These are phyloP conservation scores for Tyrannus savana DNA, from an alignment of 2,113 vertebrate genomes.

Conservation along the genomic window DNA sequence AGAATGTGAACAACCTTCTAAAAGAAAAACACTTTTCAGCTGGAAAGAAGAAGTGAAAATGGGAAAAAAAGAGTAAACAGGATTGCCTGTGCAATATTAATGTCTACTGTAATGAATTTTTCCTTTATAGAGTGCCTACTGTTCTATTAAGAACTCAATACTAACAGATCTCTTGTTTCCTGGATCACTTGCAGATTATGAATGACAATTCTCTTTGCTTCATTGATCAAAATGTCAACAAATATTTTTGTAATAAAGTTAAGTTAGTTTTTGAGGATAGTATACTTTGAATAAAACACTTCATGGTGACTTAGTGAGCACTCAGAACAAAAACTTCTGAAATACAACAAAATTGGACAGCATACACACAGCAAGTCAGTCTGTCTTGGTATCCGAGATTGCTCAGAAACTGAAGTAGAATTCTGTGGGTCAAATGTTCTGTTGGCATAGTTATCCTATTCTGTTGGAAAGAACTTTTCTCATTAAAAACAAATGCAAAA, in stretches of 20 bases:
- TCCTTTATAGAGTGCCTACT: not conserved
- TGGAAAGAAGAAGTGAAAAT: not conserved
- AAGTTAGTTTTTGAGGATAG: not conserved
- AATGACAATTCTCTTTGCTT: not conserved
- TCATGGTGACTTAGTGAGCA: not conserved
- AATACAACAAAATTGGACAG: not conserved
- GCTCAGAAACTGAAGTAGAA: not conserved
- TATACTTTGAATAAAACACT: not conserved
- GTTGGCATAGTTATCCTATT: not conserved
- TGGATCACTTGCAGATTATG: not conserved
- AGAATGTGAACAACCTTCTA: not conserved
- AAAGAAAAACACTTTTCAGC: not conserved
- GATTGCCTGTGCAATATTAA: not conserved
- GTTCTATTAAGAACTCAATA: not conserved
- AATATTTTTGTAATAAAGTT: not conserved
- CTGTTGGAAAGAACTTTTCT: not conserved
- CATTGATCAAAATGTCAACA: not conserved
- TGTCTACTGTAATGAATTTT: not conserved
- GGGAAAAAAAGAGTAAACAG: not conserved
- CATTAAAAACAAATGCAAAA: constrained; percentile 5
- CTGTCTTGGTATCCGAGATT: not conserved
- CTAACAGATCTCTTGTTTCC: not conserved
- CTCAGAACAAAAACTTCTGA: not conserved
- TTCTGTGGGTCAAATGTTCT: not conserved
- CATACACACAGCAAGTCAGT: not conserved